Evolutionary conservation across 1,140 invertebrate genomes (phyloP).

Genomic region (Macrocentrus cingulum): DNA sequence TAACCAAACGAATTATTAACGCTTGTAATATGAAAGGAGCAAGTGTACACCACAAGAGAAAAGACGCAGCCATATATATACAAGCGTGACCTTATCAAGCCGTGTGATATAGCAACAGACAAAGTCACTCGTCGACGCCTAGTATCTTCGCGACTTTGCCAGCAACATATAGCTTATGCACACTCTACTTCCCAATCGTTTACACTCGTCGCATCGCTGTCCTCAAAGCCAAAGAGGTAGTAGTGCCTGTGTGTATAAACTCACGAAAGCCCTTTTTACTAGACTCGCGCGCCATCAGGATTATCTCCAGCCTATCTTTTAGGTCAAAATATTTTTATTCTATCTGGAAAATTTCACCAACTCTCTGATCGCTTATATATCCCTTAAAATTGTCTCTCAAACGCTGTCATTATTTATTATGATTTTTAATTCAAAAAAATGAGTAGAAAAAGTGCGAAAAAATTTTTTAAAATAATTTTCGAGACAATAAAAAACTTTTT

Average conservation of each 20-base stretch:
- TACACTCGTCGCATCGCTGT: conserved; percentile 20
- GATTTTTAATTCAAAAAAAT: no score
- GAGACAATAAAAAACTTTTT: no score
- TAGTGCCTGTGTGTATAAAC: neutral
- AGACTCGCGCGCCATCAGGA: no score
- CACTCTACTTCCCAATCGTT: conserved; percentile 38
- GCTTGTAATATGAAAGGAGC: conserved; percentile 31
- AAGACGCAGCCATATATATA: no score
- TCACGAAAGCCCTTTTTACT: neutral
- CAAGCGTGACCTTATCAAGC: conserved; percentile 12
- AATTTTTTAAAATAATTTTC: no score
- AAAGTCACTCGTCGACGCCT: conserved; percentile 19
- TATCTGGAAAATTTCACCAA: neutral
- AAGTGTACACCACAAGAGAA: no score
- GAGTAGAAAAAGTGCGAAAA: no score
- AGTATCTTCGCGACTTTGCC: conserved; percentile 30
- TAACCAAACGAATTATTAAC: conserved; percentile 46
- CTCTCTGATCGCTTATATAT: no score
- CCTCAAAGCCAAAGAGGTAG: conserved; percentile 14
- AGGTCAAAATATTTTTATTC: conserved; percentile 15
- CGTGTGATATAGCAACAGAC: conserved; percentile 2
- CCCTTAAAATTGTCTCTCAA: no score
- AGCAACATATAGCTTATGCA: conserved; percentile 22
- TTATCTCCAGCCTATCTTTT: no score
- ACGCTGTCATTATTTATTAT: neutral